Percentiles rank a stretch among this genome's conserved stretches.
Conservation (phyloP, 1,140 invertebrate genomes). For the Drosophila miranda region DNA sequence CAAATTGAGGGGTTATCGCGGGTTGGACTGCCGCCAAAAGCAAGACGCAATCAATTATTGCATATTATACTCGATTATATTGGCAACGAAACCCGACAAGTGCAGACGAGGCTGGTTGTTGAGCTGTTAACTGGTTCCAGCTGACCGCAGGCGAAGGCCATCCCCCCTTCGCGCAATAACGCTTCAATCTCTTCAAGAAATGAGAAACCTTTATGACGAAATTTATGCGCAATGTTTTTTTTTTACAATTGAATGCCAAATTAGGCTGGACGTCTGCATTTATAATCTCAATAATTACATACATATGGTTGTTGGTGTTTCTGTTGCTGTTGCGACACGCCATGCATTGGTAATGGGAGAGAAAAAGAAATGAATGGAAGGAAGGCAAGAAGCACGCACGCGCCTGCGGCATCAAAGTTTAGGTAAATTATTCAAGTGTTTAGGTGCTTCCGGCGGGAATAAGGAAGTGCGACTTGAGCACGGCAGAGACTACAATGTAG, state of each 20-base stretch:
- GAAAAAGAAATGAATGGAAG: conserved; percentile 44
- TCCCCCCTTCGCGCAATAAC: neutral
- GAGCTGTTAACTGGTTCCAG: conserved; percentile 57
- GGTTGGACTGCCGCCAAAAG: conserved; percentile 45
- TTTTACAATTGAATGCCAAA: conserved; percentile 76
- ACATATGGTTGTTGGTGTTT: conserved; percentile 31
- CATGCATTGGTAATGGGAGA: conserved; percentile 68
- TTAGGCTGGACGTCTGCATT: conserved; percentile 60
- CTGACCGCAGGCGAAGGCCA: conserved; percentile 73
- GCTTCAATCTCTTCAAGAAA: conserved; percentile 7
- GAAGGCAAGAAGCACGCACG: conserved; percentile 60
- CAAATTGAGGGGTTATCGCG: conserved; percentile 28
- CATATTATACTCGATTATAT: conserved; percentile 33
- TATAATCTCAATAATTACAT: conserved; percentile 55
- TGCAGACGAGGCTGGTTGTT: conserved; percentile 39
- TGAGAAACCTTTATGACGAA: conserved; percentile 69
- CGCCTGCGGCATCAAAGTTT: conserved; percentile 47
- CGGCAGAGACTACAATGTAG: conserved; percentile 1
- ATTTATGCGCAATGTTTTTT: conserved; percentile 59
- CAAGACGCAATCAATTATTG: conserved; percentile 37
- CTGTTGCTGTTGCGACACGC: conserved; percentile 49
- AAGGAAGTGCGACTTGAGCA: conserved; percentile 20
- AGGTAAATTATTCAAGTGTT: conserved; percentile 46
- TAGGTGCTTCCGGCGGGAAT: conserved; percentile 42
- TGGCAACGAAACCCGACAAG: conserved; percentile 62